Evolutionary conservation across 1,140 invertebrate genomes (phyloP).

Genomic region (Ceratosolen solmsi): DNA sequence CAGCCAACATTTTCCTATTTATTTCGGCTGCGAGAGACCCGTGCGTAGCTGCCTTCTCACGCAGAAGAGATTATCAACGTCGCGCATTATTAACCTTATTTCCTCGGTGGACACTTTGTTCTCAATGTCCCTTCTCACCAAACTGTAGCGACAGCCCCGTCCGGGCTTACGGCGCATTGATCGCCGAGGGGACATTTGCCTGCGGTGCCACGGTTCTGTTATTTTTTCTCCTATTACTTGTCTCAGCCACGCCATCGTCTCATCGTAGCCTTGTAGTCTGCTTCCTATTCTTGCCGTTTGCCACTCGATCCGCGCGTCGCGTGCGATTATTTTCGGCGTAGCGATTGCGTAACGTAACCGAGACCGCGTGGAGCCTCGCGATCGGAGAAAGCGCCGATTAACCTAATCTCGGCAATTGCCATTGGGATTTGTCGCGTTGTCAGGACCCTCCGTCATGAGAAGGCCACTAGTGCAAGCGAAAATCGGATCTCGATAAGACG

Average conservation of each 20-base stretch:
- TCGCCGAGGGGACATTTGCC: no score
- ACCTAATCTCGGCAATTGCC: background rate
- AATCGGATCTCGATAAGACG: background rate
- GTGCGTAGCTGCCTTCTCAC: background rate
- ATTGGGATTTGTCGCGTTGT: no score
- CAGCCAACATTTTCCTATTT: background rate
- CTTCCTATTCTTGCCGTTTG: no score
- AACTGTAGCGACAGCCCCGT: no score
- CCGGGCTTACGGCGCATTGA: no score
- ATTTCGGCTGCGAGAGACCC: background rate
- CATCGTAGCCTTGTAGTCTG: background rate
- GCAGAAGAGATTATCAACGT: background rate
- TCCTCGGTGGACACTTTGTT: background rate
- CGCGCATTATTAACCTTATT: slow-evolving; percentile 3
- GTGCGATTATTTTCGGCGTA: slow-evolving; percentile 3
- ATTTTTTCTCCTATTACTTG: background rate
- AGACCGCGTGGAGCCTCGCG: background rate
- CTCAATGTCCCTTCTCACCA: no score
- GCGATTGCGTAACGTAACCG: background rate
- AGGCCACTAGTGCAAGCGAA: background rate
- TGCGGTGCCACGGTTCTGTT: no score
- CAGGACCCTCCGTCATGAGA: background rate
- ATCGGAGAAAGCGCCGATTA: background rate
- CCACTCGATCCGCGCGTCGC: no score
- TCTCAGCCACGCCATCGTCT: background rate